These are phyloP conservation scores for Gila orcuttii DNA, from an alignment of 2,113 vertebrate genomes.

Conservation along the genomic window DNA sequence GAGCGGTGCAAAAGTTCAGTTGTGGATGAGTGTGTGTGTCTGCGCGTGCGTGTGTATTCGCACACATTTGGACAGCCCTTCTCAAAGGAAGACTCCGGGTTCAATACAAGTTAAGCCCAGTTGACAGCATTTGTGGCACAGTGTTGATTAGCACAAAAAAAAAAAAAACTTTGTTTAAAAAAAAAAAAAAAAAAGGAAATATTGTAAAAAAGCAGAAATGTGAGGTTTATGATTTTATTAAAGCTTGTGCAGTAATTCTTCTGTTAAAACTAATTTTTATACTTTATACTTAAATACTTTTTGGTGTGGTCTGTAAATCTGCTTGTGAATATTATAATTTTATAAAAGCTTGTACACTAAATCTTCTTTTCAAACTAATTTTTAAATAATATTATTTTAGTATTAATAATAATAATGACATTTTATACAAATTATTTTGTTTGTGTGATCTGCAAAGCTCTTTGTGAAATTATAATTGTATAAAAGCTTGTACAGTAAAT, in stretches of 20 bases:
- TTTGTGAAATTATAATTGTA: background rate
- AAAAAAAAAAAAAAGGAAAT: background rate
- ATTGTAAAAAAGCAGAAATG: background rate
- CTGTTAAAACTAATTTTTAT: background rate
- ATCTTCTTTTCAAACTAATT: background rate
- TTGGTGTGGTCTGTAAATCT: background rate
- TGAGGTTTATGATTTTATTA: background rate
- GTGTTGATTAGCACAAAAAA: background rate
- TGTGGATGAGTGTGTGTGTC: slow-evolving; percentile 47
- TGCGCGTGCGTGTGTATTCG: slow-evolving; percentile 6
- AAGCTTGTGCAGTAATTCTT: background rate
- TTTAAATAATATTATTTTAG: background rate
- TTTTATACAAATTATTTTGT: too few relatives aligned
- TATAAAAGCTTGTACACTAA: background rate
- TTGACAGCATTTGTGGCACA: background rate
- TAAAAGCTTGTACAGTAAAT: too few relatives aligned
- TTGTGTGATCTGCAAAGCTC: too few relatives aligned
- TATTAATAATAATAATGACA: background rate
- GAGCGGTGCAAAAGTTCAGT: slow-evolving; percentile 74
- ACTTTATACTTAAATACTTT: too few relatives aligned
- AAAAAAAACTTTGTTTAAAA: background rate
- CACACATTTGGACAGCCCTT: slow-evolving; percentile 16
- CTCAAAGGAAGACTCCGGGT: background rate
- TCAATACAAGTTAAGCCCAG: background rate
- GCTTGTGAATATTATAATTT: background rate